phyloP scores from a whole-genome alignment of 2,113 vertebrate genomes.

The Entomyzon cyanotis region DNA sequence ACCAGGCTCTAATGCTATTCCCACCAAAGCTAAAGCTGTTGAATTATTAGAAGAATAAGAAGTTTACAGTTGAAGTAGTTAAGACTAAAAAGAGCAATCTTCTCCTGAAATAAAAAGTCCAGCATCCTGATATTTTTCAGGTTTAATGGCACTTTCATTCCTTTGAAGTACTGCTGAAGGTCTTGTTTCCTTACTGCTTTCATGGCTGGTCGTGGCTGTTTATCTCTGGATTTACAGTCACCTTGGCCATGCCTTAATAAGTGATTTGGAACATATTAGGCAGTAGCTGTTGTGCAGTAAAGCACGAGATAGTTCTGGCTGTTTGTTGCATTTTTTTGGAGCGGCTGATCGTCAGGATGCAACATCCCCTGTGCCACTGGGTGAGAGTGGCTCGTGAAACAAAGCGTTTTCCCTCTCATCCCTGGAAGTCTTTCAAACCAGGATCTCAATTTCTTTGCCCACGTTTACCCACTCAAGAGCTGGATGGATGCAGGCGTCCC shows the following conservation, averaged over 20 bases:
- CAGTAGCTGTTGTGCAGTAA: neutral
- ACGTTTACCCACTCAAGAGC: neutral
- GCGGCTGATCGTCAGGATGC: neutral
- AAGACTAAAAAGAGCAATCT: neutral
- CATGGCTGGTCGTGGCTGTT: neutral
- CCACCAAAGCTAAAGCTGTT: neutral
- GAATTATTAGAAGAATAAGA: neutral
- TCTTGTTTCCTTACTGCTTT: neutral
- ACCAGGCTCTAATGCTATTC: neutral
- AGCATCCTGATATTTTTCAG: neutral
- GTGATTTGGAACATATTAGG: fast-evolving
- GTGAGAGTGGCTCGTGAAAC: neutral
- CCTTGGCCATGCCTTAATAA: neutral
- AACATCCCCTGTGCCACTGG: neutral
- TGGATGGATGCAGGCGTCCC: neutral
- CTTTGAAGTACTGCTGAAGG: neutral
- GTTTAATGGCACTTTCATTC: neutral
- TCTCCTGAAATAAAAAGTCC: neutral
- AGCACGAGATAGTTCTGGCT: neutral
- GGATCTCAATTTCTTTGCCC: neutral
- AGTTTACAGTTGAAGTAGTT: neutral
- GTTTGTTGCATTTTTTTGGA: neutral
- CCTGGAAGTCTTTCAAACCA: neutral
- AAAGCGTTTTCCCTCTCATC: neutral
- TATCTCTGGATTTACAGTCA: neutral